phyloP scores from a whole-genome alignment of 2,797 vertebrate species.

The Aeoliscus strigatus region DNA sequence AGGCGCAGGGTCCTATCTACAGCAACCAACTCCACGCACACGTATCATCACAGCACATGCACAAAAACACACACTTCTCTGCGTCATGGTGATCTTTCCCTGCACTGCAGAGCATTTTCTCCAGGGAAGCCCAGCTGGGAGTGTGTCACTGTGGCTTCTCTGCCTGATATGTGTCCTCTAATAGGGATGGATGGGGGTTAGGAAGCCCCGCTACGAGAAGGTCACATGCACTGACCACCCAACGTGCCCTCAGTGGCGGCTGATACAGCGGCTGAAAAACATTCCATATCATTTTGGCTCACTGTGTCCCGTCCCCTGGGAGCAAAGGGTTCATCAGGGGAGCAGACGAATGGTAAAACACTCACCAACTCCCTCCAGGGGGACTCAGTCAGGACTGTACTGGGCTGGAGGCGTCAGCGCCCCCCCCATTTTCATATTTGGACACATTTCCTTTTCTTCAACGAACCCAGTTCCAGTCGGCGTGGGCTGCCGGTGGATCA shows the following conservation, averaged over 20 bases:
- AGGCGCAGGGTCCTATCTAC: conserved; percentile 72
- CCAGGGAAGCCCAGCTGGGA: conserved; percentile 60
- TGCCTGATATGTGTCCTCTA: conserved; percentile 68
- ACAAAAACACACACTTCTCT: conserved; percentile 34
- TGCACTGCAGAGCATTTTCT: conserved; percentile 49
- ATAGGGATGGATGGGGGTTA: conserved; percentile 68
- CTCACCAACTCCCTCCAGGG: conserved; percentile 8
- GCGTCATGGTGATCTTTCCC: conserved; percentile 43
- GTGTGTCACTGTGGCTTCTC: conserved; percentile 57
- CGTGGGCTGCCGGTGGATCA: conserved; percentile 15
- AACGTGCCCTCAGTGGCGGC: conserved; percentile 42
- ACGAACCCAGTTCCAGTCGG: conserved; percentile 3
- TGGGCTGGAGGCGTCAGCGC: conserved; percentile 11
- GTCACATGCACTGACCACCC: conserved; percentile 65
- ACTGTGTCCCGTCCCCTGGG: conserved; percentile 25
- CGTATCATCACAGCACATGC: conserved; percentile 11
- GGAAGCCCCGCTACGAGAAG: conserved; percentile 54
- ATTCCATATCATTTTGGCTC: conserved; percentile 52
- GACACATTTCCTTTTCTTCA: conserved; percentile 7
- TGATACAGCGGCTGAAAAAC: conserved; percentile 41
- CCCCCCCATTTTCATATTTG: conserved; percentile 7
- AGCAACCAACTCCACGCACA: conserved; percentile 45
- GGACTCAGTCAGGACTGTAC: conserved; percentile 8
- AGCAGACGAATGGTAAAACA: conserved; percentile 15
- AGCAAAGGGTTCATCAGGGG: conserved; percentile 30